These are phyloP conservation scores for Telenomus remus DNA, from an alignment of 1,140 invertebrate species.

Conservation along the genomic window DNA sequence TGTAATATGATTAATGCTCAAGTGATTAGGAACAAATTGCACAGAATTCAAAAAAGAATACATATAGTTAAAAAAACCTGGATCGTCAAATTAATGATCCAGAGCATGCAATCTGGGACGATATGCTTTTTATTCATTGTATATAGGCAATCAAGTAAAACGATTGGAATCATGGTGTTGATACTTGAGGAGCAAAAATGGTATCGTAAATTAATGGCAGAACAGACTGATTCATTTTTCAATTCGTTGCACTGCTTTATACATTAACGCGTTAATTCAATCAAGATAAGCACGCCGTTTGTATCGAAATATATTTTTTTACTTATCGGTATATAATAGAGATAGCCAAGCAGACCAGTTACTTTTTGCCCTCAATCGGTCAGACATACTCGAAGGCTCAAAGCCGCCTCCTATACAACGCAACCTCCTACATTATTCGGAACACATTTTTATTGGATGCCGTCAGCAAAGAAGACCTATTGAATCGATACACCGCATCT, in stretches of 20 bases:
- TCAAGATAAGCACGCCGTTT: no score
- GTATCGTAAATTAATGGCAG: no score
- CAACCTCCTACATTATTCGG: background rate
- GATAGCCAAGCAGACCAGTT: conserved; percentile 8
- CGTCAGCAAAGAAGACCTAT: background rate
- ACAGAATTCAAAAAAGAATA: background rate
- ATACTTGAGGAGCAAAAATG: no score
- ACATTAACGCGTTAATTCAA: no score
- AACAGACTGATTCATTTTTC: no score
- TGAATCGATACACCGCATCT: background rate
- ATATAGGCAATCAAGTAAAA: no score
- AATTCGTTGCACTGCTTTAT: no score
- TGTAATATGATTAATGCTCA: conserved; percentile 2
- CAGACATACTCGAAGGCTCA: background rate
- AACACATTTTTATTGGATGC: background rate
- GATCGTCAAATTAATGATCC: conserved; percentile 5
- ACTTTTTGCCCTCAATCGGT: conserved; percentile 17
- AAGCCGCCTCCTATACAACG: no score
- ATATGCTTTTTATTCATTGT: background rate
- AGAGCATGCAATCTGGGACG: conserved; percentile 3
- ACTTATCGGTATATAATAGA: conserved; percentile 8
- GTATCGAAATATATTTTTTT: background rate
- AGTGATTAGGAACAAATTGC: conserved; percentile 1
- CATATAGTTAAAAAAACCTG: background rate
- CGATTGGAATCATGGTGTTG: no score